These are phyloP conservation scores for Glossosoma conforme DNA, from an alignment of 1,140 invertebrate species.

Conservation along the genomic window DNA sequence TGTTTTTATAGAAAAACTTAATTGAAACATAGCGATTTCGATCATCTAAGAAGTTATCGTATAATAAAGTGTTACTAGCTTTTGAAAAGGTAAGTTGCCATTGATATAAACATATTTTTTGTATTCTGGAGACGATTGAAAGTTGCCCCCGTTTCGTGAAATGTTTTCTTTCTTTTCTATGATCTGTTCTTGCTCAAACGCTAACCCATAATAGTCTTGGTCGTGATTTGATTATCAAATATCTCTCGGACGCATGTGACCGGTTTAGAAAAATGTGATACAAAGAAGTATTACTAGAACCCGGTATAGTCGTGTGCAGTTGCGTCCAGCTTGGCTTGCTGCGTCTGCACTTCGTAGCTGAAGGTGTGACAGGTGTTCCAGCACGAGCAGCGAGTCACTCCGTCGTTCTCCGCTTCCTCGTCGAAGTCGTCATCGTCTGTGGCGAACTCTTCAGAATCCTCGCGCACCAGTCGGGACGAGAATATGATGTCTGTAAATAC, in stretches of 20 bases:
- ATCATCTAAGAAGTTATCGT: no score
- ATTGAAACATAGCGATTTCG: no score
- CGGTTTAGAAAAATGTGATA: not conserved
- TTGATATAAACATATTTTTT: no score
- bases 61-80: no score
- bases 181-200: no score
- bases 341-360: not conserved
- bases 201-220: no score
- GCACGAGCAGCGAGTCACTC: slow-evolving; percentile 11
- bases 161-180: no score
- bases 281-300: slow-evolving; percentile 11
- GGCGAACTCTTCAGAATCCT: slow-evolving; percentile 12
- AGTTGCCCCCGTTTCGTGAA: no score
- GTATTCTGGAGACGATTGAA: no score
- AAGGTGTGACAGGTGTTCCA: slow-evolving; percentile 10
- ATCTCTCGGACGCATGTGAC: not conserved
- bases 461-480: slow-evolving; percentile 7
- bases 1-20: no score
- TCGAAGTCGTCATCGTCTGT: not conserved
- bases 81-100: no score
- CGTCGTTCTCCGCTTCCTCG: slow-evolving; percentile 14
- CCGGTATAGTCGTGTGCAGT: slow-evolving; percentile 7
- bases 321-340: slow-evolving; percentile 11
- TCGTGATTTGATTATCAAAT: no score
- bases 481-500: slow-evolving; percentile 14